These are phyloP conservation scores for Gymnocephalus cernua DNA, from an alignment of 2,113 vertebrate species.

Conservation along the genomic window DNA sequence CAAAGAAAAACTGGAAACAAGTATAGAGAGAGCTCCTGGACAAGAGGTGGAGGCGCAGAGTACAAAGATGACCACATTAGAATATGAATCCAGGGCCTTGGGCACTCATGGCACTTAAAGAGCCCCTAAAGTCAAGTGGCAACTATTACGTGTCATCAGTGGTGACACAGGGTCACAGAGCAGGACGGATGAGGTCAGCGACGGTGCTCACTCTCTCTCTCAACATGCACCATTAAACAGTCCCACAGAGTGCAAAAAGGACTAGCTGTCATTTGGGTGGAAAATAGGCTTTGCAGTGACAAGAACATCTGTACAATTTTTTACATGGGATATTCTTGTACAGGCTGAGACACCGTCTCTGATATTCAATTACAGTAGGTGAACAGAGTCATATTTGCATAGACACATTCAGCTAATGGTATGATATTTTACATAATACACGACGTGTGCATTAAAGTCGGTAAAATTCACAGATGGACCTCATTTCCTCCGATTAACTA, in stretches of 20 bases:
- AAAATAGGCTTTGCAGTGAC: constrained; percentile 50
- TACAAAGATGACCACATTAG: constrained; percentile 71
- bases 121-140: constrained; percentile 80
- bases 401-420: constrained; percentile 60
- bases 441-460: constrained; percentile 49
- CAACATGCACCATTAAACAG: constrained; percentile 79
- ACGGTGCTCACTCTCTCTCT: constrained; percentile 63
- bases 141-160: constrained; percentile 79
- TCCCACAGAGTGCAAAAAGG: constrained; percentile 67
- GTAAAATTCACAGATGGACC: constrained; percentile 61
- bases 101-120: constrained; percentile 75
- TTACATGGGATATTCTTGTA: constrained; percentile 32
- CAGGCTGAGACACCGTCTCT: constrained; percentile 26
- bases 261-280: constrained; percentile 68
- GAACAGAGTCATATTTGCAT: constrained; percentile 69
- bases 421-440: constrained; percentile 63
- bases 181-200: constrained; percentile 72
- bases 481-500: constrained; percentile 70
- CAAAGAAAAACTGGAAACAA: constrained; percentile 56
- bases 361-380: constrained; percentile 51
- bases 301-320: constrained; percentile 45
- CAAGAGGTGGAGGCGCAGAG: constrained; percentile 59
- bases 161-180: constrained; percentile 78
- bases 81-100: constrained; percentile 71
- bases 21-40: constrained; percentile 52